phyloP scores from a whole-genome alignment of 1,140 invertebrate species.

The Saccostrea echinata region DNA sequence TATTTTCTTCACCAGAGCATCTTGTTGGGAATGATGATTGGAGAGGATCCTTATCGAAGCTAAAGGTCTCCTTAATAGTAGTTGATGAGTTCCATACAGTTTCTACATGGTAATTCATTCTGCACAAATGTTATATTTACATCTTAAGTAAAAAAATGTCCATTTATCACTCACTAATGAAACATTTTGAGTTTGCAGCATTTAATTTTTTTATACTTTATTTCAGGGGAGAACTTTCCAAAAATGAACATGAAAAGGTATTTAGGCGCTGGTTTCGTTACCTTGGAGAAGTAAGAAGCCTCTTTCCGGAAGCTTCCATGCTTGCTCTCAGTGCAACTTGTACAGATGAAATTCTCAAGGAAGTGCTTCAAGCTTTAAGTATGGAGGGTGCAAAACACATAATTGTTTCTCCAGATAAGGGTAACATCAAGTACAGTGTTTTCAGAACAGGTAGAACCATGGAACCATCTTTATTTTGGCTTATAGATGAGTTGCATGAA shows the following conservation, averaged over 20 bases:
- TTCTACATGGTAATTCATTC: constrained; percentile 35
- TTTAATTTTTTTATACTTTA: background rate
- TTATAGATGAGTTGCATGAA: background rate
- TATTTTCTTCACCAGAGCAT: constrained; percentile 48
- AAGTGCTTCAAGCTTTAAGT: no score
- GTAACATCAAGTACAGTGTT: background rate
- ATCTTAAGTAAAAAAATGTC: no score
- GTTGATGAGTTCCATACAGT: constrained; percentile 50
- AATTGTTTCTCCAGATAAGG: background rate
- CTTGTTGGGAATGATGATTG: constrained; percentile 37
- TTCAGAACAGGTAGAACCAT: background rate
- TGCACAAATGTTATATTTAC: no score
- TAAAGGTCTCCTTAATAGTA: constrained; percentile 28
- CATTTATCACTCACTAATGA: no score
- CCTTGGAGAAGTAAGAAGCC: no score
- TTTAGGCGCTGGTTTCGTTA: no score
- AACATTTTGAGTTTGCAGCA: no score
- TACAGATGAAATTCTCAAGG: no score
- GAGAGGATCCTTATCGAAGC: constrained; percentile 14
- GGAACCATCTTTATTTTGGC: background rate
- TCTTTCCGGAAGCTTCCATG: no score
- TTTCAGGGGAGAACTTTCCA: constrained; percentile 42
- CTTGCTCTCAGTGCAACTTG: no score
- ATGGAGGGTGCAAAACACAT: background rate
- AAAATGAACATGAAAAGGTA: constrained; percentile 19